Evolutionary conservation across 2,797 vertebrate genomes (phyloP).

Genomic region (Glyptemys insculpta): DNA sequence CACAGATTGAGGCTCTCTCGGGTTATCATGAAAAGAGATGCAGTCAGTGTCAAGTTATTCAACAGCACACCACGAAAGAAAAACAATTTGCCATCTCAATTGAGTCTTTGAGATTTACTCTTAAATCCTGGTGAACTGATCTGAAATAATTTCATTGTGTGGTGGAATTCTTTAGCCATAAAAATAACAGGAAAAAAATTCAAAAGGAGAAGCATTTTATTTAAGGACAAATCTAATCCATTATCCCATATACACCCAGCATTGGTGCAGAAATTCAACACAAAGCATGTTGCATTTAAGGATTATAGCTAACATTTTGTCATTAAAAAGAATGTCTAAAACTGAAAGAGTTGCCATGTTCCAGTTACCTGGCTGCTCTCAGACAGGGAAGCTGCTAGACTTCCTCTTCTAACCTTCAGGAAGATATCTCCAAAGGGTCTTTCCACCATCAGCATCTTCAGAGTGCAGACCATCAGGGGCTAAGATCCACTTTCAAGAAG

Average conservation of each 20-base stretch:
- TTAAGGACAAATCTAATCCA: constrained; percentile 46
- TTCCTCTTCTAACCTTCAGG: neutral
- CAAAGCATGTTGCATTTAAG: neutral
- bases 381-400: neutral
- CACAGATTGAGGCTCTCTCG: neutral
- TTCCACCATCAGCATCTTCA: neutral
- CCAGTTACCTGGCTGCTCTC: neutral
- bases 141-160: neutral
- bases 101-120: constrained; percentile 21
- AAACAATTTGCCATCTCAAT: neutral
- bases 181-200: neutral
- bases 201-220: constrained; percentile 7
- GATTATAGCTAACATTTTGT: neutral
- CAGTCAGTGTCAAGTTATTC: neutral
- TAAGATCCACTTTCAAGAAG: neutral
- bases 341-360: neutral
- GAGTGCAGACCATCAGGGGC: neutral
- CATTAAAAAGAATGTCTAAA: neutral
- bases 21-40: neutral
- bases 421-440: neutral
- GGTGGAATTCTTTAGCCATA: constrained; percentile 12
- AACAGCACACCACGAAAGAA: neutral
- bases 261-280: neutral
- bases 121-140: neutral
- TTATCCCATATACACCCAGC: neutral